Base-by-base conservation (phyloP, 2,888 invertebrate species). In the Cosmorhoe ocellata region DNA sequence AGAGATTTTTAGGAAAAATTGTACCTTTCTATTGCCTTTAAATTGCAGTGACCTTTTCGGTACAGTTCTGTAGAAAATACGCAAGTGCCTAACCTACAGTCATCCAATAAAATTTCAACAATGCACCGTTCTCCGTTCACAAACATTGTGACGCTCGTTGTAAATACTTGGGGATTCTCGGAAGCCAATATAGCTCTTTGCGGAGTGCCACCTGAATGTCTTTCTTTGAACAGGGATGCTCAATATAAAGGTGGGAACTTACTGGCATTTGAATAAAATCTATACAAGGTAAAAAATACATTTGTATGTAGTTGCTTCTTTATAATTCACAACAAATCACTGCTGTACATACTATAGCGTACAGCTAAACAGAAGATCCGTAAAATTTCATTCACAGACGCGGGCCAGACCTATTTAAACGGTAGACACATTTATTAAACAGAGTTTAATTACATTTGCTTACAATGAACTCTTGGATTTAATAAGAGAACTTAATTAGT, bases 111-210 rank as follows among this genome's bases (percentile, higher is more conserved):
- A 42, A 52, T 47, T 42, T 36, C 30, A 43, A 33, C 46, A 38
- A 52, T 39, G 42, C 51, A 46, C 33, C 34, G 24, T 41, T 48
- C 46, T 27, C 41, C 42, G 14, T 38, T 37, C 11, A 43, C 43
- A 47, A 52, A 52, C 39, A 52, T 52, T 52, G 52, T 47, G 52
- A 47, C 39, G 30, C 34, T 47, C 43, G 40, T 42, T 46, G 51
- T 46, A 51, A 51, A 51, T 51, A 46, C 51, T 46, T 31, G 41
- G 30, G 28, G 10, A 47, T 40, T 32, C 47, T 43, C 39, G 33
- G 34, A 52, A 43, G 51, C 42, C 51, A 52, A 52, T 52, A 52
- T 52, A 43, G 52, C 47, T 42, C 51, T 52, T 47, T 47, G 47
- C 47, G 13, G 24, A 42, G 33, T 34, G 11, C 39, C 24, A 47